Evolutionary conservation across 2,888 invertebrate genomes (phyloP), one percentile per base, ranked within the genome.

Genomic region (Microplitis manilae): DNA sequence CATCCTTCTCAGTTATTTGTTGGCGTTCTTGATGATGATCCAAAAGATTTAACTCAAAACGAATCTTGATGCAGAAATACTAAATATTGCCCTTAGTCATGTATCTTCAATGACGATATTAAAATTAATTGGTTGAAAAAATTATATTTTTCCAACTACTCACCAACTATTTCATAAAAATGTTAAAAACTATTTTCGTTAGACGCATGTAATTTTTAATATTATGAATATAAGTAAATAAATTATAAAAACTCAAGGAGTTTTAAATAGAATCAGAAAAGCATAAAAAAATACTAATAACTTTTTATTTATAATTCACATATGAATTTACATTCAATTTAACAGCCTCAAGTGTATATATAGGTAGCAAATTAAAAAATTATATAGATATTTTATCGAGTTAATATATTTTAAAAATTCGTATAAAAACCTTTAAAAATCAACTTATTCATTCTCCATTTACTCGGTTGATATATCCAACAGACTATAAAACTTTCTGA

Each of bases 401-500:
- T 50, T 13, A 13, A 50, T 50, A 50, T 65, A 9, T 38, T 9
- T 65, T 30, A 65, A 65, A 15, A 15, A 17, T 40, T 68, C 62
- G 20, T 41, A 61, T 20, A 50, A 61, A 15, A 20, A 62, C 15
- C 20, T 62, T 15, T 17, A 20, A 62, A 62, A 62, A 62, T 62
- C 20, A 7, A 17, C 15, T 62, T 17, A 62, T 17, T 20, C 62
- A 20, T 62, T 15, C 62, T 20, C 20, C 62, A 17, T 20, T 7
- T 17, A 20, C 62, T 17, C 68, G 68, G 72, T 60, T 64, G 50
- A 50, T 50, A 79, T 79, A 85, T 83, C 84, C 80, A 81, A 80
- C 81, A 81, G 85, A 83, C 85, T 83, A 86, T 86, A 84, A 86
- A 84, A 83, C 76, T 79, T 71, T 61, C 71, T 82, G 84, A 85